Conservation (phyloP, 2,113 vertebrate genomes). For the Pomatostomus ruficeps region DNA sequence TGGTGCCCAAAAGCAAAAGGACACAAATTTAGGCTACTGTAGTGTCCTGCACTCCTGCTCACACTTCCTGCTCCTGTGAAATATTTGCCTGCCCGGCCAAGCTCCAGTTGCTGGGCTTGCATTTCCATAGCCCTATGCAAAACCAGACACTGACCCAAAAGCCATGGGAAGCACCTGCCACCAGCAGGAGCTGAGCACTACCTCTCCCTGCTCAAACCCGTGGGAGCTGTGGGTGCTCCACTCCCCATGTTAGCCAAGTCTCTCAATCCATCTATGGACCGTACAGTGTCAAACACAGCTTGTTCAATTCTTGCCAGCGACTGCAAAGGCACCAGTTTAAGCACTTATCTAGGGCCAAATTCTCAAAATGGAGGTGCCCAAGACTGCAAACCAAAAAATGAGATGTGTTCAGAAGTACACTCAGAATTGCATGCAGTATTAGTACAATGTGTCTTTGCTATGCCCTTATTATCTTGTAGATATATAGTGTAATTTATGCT, state of each 20-base stretch:
- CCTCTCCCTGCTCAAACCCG: background rate
- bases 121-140: background rate
- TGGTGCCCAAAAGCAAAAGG: background rate
- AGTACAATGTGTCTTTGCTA: slow-evolving; percentile 51
- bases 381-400: background rate
- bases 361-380: background rate
- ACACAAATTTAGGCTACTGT: background rate
- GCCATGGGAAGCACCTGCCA: background rate
- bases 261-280: rapidly evolving
- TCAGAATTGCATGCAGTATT: slow-evolving; percentile 4
- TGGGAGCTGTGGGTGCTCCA: background rate
- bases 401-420: background rate
- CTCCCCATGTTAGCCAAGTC: no score
- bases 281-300: rapidly evolving
- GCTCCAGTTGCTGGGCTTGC: background rate
- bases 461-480: slow-evolving; percentile 60
- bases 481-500: slow-evolving; percentile 60
- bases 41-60: background rate
- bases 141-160: background rate
- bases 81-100: background rate
- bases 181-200: background rate
- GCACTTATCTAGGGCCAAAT: background rate
- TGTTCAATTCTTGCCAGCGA: background rate
- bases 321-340: background rate
- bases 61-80: background rate